phyloP scores from a whole-genome alignment of 2,797 vertebrate genomes.

The Liparis tanakae region DNA sequence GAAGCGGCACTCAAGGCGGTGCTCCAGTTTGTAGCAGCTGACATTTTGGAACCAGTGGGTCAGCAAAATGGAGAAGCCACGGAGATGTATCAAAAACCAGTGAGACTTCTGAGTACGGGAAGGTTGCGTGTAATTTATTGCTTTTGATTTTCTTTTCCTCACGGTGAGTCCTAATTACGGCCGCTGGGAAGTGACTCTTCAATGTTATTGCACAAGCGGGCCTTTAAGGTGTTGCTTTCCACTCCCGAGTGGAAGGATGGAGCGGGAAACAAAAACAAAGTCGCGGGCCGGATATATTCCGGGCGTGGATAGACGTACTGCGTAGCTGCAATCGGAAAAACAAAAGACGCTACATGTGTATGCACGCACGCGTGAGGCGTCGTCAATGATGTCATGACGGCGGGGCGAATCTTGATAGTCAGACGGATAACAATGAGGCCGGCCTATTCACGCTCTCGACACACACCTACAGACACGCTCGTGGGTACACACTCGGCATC shows the following conservation, averaged over 20 bases:
- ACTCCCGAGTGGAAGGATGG: slow-evolving; percentile 29
- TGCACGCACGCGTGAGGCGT: slow-evolving; percentile 5
- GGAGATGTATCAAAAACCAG: slow-evolving; percentile 69
- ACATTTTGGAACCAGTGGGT: slow-evolving; percentile 82
- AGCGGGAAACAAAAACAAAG: slow-evolving; percentile 37
- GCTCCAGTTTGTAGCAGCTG: slow-evolving; percentile 77
- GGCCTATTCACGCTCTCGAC: slow-evolving; percentile 50
- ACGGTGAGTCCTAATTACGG: slow-evolving; percentile 44
- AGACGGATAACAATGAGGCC: slow-evolving; percentile 68
- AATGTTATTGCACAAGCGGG: slow-evolving; percentile 26
- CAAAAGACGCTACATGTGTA: slow-evolving; percentile 37
- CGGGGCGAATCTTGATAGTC: slow-evolving; percentile 65
- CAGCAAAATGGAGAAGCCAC: slow-evolving; percentile 75
- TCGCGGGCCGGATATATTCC: slow-evolving; percentile 13
- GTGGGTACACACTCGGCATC: slow-evolving; percentile 53
- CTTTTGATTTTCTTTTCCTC: slow-evolving; percentile 17
- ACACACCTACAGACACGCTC: slow-evolving; percentile 40
- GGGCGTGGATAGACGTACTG: slow-evolving; percentile 9
- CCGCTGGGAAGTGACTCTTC: slow-evolving; percentile 13
- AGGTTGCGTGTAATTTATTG: slow-evolving; percentile 50
- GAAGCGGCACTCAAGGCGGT: slow-evolving; percentile 56
- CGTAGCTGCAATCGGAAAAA: slow-evolving; percentile 19
- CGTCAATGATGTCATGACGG: slow-evolving; percentile 66
- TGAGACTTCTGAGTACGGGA: slow-evolving; percentile 52
- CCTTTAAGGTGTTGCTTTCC: slow-evolving; percentile 45